phyloP scores from a whole-genome alignment of 2,888 invertebrate species.

The Pammene fasciana region DNA sequence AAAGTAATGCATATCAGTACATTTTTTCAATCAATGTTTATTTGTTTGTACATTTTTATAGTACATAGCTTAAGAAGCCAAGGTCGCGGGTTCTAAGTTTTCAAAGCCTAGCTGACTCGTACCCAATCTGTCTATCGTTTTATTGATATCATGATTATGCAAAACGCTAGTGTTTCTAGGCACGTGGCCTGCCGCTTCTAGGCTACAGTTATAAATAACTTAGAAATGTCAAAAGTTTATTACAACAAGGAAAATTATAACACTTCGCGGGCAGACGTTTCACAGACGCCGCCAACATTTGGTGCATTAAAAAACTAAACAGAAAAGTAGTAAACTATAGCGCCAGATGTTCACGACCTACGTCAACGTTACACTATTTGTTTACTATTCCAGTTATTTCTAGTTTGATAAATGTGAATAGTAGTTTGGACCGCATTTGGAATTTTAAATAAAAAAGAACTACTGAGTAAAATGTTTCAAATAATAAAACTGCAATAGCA shows the following conservation, averaged over 20 bases:
- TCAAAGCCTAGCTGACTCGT: too few relatives aligned
- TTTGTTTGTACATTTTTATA: too few relatives aligned
- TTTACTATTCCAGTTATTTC: conserved; percentile 64
- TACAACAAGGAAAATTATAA: conserved; percentile 40
- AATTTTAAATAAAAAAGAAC: background rate
- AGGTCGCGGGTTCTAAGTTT: too few relatives aligned
- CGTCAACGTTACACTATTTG: conserved; percentile 47
- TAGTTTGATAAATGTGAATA: conserved; percentile 54
- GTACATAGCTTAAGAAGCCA: too few relatives aligned
- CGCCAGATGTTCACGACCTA: conserved; percentile 42
- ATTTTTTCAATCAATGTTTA: too few relatives aligned
- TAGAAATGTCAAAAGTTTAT: conserved; percentile 38
- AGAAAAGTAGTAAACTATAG: conserved; percentile 43
- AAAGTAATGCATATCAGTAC: too few relatives aligned
- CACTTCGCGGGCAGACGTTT: conserved; percentile 43
- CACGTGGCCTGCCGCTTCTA: background rate
- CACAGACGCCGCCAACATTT: conserved; percentile 41
- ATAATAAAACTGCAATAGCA: too few relatives aligned
- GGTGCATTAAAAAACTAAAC: conserved; percentile 45
- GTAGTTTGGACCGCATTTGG: conserved; percentile 47
- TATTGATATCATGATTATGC: background rate
- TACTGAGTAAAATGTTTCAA: too few relatives aligned
- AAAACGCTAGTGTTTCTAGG: background rate
- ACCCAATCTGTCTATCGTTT: too few relatives aligned
- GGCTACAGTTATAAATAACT: conserved; percentile 31